Evolutionary conservation across 2,113 vertebrate species (phyloP).

Genomic region (Okapia johnstoni): DNA sequence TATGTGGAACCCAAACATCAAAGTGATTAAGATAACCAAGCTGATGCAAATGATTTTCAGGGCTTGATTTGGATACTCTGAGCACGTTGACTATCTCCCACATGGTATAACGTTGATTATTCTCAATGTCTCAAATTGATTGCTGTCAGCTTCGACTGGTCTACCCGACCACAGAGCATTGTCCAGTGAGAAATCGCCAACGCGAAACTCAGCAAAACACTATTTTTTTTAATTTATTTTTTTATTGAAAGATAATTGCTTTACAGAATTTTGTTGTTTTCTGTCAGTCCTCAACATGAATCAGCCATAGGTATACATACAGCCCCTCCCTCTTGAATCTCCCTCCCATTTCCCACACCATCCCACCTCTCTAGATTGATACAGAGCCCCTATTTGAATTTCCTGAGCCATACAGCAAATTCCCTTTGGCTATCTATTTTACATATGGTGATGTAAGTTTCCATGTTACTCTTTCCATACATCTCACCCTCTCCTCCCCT

Average conservation of each 20-base stretch:
- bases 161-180: fast-evolving
- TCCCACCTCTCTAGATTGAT: background rate
- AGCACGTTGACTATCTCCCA: background rate
- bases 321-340: background rate
- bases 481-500: background rate
- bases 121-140: background rate
- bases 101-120: background rate
- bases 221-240: background rate
- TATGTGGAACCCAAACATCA: background rate
- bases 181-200: background rate
- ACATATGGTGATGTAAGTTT: background rate
- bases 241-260: background rate
- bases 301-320: background rate
- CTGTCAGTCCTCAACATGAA: background rate
- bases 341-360: background rate
- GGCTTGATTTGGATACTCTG: background rate
- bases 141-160: background rate
- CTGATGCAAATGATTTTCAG: background rate
- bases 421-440: background rate
- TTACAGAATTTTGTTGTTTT: background rate
- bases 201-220: background rate
- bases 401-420: background rate
- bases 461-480: background rate
- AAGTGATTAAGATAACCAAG: background rate
- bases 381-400: background rate